These are phyloP conservation scores for Meganola albula DNA, from an alignment of 2,888 invertebrate genomes.

Conservation along the genomic window DNA sequence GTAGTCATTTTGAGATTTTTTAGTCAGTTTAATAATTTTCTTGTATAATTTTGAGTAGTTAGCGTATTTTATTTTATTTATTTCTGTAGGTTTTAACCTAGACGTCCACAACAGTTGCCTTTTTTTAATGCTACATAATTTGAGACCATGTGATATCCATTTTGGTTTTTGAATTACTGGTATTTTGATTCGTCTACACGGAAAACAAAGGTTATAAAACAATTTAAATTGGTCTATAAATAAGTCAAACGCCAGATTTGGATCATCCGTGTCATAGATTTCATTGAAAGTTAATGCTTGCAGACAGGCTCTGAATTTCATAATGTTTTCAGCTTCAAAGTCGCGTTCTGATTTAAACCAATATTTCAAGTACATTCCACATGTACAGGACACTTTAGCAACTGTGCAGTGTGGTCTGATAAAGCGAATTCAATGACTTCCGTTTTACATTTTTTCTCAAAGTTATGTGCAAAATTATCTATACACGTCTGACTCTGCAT, in stretches of 20 bases:
- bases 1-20: slow-evolving; percentile 4
- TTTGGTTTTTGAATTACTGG: not conserved
- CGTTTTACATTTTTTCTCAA: not conserved
- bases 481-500: slow-evolving; percentile 1
- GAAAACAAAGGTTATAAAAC: slow-evolving; percentile 5
- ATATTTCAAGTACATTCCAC: not conserved
- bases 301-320: slow-evolving; percentile 1
- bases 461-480: not conserved
- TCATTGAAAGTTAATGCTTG: not conserved
- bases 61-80: not conserved
- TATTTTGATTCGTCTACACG: not conserved
- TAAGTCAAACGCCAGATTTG: not conserved
- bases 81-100: not conserved
- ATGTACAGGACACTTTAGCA: not conserved
- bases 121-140: slow-evolving; percentile 1
- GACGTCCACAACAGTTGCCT: slow-evolving; percentile 4
- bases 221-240: not conserved
- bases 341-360: slow-evolving; percentile 1
- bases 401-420: slow-evolving; percentile 4
- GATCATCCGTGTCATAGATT: not conserved
- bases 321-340: not conserved
- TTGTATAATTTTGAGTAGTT: not conserved
- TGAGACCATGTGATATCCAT: slow-evolving; percentile 3
- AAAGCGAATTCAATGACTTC: slow-evolving; percentile 1
- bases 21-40: slow-evolving; percentile 2